A percentile compares a stretch with the other conserved stretches of the same genome.
These are phyloP conservation scores for Patagioenas fasciata DNA, from an alignment of 2,113 vertebrate genomes.

Conservation along the genomic window DNA sequence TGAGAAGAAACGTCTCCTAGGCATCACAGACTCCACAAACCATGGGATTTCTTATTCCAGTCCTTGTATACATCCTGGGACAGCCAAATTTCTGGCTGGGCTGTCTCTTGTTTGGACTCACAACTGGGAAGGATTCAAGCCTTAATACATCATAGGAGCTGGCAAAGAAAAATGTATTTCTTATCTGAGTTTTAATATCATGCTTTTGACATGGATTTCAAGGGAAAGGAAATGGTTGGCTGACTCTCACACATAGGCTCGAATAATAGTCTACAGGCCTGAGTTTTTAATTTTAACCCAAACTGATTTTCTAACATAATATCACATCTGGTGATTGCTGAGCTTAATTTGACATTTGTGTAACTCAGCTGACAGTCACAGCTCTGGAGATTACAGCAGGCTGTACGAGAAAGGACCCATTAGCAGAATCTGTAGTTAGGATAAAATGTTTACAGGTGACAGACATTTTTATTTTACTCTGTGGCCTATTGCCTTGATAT, in stretches of 20 bases:
- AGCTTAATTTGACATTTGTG: not conserved
- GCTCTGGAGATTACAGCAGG: not conserved
- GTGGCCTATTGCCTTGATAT: not conserved
- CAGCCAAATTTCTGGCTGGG: not conserved
- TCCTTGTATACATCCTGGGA: not conserved
- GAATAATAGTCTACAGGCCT: not conserved
- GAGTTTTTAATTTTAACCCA: not conserved
- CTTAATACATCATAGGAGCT: not conserved
- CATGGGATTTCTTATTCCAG: accelerated
- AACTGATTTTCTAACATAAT: not conserved
- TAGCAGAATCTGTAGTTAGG: not conserved
- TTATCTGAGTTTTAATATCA: not conserved
- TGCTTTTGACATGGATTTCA: not conserved
- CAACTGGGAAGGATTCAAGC: not conserved
- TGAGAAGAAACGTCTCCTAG: not conserved
- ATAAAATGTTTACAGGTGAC: not conserved
- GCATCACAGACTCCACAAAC: not conserved
- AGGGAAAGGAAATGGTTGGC: not conserved
- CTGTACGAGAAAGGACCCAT: not conserved
- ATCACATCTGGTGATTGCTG: not conserved
- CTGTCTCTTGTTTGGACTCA: not conserved
- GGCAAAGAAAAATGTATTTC: not conserved
- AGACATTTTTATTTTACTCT: not conserved
- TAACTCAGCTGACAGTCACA: not conserved
- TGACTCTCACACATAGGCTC: not conserved